Evolutionary conservation across 2,797 vertebrate genomes (phyloP).

Genomic region (Alcedo atthis): DNA sequence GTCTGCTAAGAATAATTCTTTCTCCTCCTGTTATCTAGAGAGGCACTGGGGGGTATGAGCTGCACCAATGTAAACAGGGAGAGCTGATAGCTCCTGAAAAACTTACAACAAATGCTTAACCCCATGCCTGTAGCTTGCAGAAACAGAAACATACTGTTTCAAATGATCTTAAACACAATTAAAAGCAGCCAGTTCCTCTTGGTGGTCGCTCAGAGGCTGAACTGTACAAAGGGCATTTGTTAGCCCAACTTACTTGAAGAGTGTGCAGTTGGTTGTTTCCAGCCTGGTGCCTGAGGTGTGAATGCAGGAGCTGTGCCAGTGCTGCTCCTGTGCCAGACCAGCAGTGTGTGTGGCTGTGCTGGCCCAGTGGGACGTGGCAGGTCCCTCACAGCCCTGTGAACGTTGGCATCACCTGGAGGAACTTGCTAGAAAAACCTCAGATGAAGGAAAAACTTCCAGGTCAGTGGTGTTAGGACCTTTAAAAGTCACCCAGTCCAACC

Average conservation of each 20-base stretch:
- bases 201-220: neutral
- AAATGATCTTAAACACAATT: fast-evolving
- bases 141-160: neutral
- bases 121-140: neutral
- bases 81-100: neutral
- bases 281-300: fast-evolving
- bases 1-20: too few species aligned
- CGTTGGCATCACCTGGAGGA: fast-evolving
- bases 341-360: neutral
- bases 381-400: fast-evolving
- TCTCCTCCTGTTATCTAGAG: fast-evolving
- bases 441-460: neutral
- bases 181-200: fast-evolving
- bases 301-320: fast-evolving
- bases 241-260: too few species aligned
- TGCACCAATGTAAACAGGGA: fast-evolving
- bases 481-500: neutral
- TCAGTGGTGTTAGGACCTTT: neutral
- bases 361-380: too few species aligned
- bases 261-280: fast-evolving
- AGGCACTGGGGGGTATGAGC: fast-evolving
- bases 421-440: neutral
- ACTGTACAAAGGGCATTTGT: neutral
- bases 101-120: too few species aligned
- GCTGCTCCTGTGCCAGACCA: neutral